Base-by-base conservation (phyloP, 2,797 vertebrate species). In the Merluccius polli region DNA sequence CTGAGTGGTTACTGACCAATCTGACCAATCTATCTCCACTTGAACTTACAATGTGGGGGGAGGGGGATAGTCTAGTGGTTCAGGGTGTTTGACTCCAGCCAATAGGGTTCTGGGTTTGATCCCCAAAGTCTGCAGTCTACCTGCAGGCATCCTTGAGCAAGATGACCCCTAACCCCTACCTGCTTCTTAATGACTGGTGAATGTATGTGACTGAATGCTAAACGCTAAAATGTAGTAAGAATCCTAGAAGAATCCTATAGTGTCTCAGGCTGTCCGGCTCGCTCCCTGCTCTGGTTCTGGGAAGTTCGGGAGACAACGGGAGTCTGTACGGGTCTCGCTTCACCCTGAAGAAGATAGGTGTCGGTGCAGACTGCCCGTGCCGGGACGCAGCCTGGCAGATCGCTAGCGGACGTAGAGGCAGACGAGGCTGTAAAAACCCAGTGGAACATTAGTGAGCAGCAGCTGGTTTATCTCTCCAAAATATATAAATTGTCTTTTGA, bases 401-500 rank as follows among this genome's bases (percentile, higher is more conserved):
- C 75, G 80, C 80, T 41, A n/a, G 73, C 76, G 75, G 78, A 75
- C 59, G 74, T 69, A 70, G 85, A 84, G 86, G 85, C 30, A 90
- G 89, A 87, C 89, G 59, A 85, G 85, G 85, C 89, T 85, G 85
- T 88, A 88, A 93, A 90, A 86, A 69, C 81, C 90, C 89, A 91
- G 90, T 91, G 90, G 85, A 86, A 89, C 77, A 92, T 92, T 92
- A 91, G 91, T 48, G 84, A 86, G 86, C 86, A 85, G 89, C 93
- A 93, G 90, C 93, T 91, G 86, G 86, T 92, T 92, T 91, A 93
- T 92, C 88, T 92, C 84, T 93, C 91, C 92, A 92, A 92, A 88
- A 93, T 87, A 84, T 91, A 92, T 93, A 93, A 93, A 93, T 91
- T 93, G 91, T 93, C 86, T 92, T 91, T 91, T 81, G 86, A 91